phyloP scores from a whole-genome alignment of 2,797 vertebrate species.

The Mallotus villosus region DNA sequence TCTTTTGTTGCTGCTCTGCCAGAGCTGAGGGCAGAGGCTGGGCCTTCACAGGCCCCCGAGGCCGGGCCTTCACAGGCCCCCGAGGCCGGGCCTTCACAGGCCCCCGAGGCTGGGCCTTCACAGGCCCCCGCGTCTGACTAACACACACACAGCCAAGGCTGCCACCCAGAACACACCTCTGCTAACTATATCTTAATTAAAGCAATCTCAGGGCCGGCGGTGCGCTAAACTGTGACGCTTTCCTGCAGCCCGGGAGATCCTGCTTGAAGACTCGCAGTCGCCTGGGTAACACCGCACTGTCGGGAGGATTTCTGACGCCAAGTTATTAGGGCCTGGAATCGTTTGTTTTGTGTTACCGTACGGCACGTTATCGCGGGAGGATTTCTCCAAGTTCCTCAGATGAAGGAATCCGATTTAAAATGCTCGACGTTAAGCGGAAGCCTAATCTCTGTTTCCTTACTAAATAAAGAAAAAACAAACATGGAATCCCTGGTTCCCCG shows the following conservation, averaged over 20 bases:
- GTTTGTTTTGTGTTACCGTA: background rate
- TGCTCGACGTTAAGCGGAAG: too few species aligned
- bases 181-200: slow-evolving; percentile 42
- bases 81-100: too few species aligned
- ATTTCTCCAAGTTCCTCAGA: background rate
- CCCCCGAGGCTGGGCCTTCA: background rate
- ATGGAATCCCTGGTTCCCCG: background rate
- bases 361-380: background rate
- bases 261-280: too few species aligned
- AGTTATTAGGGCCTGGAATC: too few species aligned
- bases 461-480: background rate
- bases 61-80: too few species aligned
- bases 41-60: background rate
- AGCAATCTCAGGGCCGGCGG: slow-evolving; percentile 33
- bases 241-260: slow-evolving; percentile 7
- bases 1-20: background rate
- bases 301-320: too few species aligned
- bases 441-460: background rate
- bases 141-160: slow-evolving; percentile 15
- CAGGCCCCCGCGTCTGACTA: slow-evolving; percentile 13
- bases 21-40: background rate
- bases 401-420: too few species aligned
- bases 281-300: too few species aligned
- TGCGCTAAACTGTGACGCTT: slow-evolving; percentile 25
- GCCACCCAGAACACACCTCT: slow-evolving; percentile 20